Percentiles rank a stretch among this genome's conserved stretches.
Evolutionary conservation across 1,140 invertebrate genomes (phyloP).

Genomic region (Drosophila pectinifera): DNA sequence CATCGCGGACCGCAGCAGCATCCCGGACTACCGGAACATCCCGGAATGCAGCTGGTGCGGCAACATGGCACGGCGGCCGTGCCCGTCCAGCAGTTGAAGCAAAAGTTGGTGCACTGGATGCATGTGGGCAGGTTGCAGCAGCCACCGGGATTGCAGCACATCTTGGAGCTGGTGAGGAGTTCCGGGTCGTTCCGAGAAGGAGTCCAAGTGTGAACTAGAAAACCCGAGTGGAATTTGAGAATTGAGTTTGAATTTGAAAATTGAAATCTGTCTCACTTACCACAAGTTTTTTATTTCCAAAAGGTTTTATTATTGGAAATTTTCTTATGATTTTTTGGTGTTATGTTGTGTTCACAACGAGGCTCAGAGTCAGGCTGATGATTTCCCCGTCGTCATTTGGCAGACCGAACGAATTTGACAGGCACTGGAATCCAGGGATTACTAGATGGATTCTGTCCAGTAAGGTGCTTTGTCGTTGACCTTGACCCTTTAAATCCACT

Average conservation of each 20-base stretch:
- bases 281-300: slow-evolving; percentile 25
- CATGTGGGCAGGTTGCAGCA: slow-evolving; percentile 48
- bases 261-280: slow-evolving; percentile 11
- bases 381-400: background rate
- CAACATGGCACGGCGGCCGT: slow-evolving; percentile 26
- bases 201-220: background rate
- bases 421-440: background rate
- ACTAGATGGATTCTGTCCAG: slow-evolving; percentile 2
- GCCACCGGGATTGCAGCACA: slow-evolving; percentile 71
- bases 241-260: background rate
- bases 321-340: slow-evolving; percentile 20
- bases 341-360: slow-evolving; percentile 45
- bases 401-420: background rate
- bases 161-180: slow-evolving; percentile 19
- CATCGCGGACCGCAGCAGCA: slow-evolving; percentile 34
- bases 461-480: slow-evolving; percentile 1
- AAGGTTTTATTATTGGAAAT: slow-evolving; percentile 22
- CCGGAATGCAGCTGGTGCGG: slow-evolving; percentile 31
- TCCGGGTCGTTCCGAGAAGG: slow-evolving; percentile 2
- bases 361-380: slow-evolving; percentile 27
- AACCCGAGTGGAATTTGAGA: too few relatives aligned
- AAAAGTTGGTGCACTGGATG: slow-evolving; percentile 70
- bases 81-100: slow-evolving; percentile 68
- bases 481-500: background rate
- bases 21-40: slow-evolving; percentile 45